Evolutionary conservation across 2,113 vertebrate genomes (phyloP).

Genomic region (Microcebus griseorufus): DNA sequence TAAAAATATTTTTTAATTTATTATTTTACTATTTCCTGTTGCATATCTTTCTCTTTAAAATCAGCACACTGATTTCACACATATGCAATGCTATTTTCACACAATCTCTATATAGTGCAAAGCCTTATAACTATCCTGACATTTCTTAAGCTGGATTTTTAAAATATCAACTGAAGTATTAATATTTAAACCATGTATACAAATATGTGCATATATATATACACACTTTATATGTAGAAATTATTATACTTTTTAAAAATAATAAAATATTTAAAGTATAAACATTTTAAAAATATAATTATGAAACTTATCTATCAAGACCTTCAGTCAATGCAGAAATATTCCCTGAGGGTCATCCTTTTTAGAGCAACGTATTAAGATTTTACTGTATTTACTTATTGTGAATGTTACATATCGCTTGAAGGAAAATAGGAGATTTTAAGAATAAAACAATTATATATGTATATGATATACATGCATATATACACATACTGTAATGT

Average conservation of each 20-base stretch:
- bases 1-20: constrained; percentile 15
- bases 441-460: not conserved
- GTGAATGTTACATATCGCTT: not conserved
- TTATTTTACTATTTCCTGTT: not conserved
- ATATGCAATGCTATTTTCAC: not conserved
- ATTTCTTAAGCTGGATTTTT: not conserved
- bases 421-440: not conserved
- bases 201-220: not conserved
- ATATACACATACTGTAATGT: not conserved
- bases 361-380: not conserved
- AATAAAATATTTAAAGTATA: not conserved
- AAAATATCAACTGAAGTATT: not conserved
- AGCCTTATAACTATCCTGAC: not conserved
- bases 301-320: not conserved
- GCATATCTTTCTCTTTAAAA: not conserved
- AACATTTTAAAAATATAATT: not conserved
- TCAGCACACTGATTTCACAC: not conserved
- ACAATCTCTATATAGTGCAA: not conserved
- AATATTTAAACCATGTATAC: not conserved
- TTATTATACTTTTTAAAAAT: not conserved
- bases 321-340: not conserved
- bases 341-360: not conserved
- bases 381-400: not conserved
- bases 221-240: not conserved
- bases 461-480: not conserved